Evolutionary conservation across 2,888 invertebrate species (phyloP).

Genomic region (Lasioglossum oenotherae): DNA sequence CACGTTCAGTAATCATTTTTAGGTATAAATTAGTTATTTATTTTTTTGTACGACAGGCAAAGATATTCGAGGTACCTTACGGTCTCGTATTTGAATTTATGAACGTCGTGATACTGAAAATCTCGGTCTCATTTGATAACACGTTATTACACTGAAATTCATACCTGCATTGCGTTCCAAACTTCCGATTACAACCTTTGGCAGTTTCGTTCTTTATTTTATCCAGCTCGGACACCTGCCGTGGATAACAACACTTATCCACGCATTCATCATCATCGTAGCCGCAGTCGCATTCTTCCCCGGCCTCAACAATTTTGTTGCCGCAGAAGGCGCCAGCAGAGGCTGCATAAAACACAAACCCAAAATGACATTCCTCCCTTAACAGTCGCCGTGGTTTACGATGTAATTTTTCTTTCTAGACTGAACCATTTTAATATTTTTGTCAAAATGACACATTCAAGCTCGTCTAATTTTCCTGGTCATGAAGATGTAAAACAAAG

Average conservation of each 20-base stretch:
- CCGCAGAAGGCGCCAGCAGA: constrained; percentile 96
- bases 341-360: constrained; percentile 8
- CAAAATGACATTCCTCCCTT: background rate
- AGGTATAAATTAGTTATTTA: background rate
- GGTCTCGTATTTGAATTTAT: background rate
- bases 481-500: background rate
- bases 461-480: background rate
- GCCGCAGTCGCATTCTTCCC: constrained; percentile 99
- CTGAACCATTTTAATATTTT: background rate
- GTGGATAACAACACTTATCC: constrained; percentile 97
- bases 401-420: background rate
- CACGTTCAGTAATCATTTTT: background rate
- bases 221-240: constrained; percentile 90
- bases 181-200: constrained; percentile 92
- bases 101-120: background rate
- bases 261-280: constrained; percentile 96
- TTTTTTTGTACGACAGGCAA: background rate
- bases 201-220: constrained; percentile 89
- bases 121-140: background rate
- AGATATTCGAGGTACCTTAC: background rate
- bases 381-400: background rate
- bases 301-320: constrained; percentile 98
- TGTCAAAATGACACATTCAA: background rate
- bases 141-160: background rate
- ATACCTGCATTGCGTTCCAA: constrained; percentile 92